Percentiles rank a stretch among this genome's conserved stretches.
Conservation (phyloP, 2,888 invertebrate genomes). For the Gortyna flavago region DNA sequence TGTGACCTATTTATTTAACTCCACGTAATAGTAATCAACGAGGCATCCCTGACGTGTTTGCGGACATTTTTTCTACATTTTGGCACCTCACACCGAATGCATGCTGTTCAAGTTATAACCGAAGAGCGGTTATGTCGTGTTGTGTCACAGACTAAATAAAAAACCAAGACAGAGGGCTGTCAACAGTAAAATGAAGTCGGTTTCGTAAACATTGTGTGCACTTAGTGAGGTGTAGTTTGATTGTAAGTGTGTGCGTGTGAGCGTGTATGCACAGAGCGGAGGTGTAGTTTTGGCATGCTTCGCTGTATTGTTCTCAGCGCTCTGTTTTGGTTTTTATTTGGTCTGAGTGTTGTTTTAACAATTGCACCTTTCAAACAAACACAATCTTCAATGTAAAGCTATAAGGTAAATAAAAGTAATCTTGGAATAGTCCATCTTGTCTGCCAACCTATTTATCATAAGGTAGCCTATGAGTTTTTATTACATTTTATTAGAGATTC, state of each 20-base stretch:
- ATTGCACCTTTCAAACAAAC: not conserved
- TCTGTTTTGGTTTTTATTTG: too few relatives aligned
- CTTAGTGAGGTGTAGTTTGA: too few relatives aligned
- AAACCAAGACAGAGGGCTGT: too few relatives aligned
- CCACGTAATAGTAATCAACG: not conserved
- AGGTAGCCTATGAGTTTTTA: not conserved
- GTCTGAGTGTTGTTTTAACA: not conserved
- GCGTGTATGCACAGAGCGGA: too few relatives aligned
- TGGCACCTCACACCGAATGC: slow-evolving; percentile 57
- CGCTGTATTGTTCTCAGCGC: too few relatives aligned
- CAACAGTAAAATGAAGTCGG: too few relatives aligned
- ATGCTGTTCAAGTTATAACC: slow-evolving; percentile 22
- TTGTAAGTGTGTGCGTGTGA: too few relatives aligned
- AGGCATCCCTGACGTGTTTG: slow-evolving; percentile 51
- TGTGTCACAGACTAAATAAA: too few relatives aligned
- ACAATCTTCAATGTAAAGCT: not conserved
- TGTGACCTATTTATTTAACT: not conserved
- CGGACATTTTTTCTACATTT: slow-evolving; percentile 54
- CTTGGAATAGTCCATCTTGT: not conserved
- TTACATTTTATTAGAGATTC: too few relatives aligned
- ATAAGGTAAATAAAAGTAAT: too few relatives aligned
- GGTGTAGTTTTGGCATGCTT: too few relatives aligned
- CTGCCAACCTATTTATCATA: not conserved
- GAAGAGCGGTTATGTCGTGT: not conserved
- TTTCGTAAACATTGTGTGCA: too few relatives aligned